Evolutionary conservation across 2,797 vertebrate species (phyloP).

Genomic region (Cyclopterus lumpus): DNA sequence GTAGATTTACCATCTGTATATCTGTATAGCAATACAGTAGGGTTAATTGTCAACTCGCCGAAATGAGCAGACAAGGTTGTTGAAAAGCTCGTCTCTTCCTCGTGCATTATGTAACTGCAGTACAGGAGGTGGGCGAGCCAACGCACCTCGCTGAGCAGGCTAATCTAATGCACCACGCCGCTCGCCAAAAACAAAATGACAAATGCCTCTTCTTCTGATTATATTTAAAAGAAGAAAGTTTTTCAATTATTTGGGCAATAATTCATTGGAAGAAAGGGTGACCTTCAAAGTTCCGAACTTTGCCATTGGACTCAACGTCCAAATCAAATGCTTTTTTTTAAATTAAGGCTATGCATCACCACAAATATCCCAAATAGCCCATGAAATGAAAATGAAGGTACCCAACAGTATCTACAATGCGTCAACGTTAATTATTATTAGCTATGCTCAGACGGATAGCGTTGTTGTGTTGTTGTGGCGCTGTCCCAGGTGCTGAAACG

Average conservation of each 20-base stretch:
- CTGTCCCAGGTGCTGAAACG: no score
- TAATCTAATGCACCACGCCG: conserved; percentile 54
- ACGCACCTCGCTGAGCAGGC: conserved; percentile 57
- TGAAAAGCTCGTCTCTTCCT: conserved; percentile 50
- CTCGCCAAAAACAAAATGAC: conserved; percentile 56
- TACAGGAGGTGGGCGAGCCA: conserved; percentile 54
- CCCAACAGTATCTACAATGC: no score
- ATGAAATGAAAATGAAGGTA: no score
- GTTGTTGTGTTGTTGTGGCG: no score
- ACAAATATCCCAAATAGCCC: no score
- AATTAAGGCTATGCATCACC: no score
- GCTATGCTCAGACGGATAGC: no score
- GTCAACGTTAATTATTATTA: no score
- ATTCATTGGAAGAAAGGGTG: neutral
- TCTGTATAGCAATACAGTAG: conserved; percentile 4
- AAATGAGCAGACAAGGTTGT: conserved; percentile 32
- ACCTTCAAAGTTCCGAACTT: no score
- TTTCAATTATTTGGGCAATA: neutral
- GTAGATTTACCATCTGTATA: conserved; percentile 16
- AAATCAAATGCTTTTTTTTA: no score
- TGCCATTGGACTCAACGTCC: no score
- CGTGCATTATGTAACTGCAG: conserved; percentile 57
- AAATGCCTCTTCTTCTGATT: conserved; percentile 28
- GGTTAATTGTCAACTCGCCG: conserved; percentile 41
- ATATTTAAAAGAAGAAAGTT: neutral